Conservation (phyloP, 37 sponge, comb jelly and placozoan genomes). For the Halisarca cf. caerulea region DNA sequence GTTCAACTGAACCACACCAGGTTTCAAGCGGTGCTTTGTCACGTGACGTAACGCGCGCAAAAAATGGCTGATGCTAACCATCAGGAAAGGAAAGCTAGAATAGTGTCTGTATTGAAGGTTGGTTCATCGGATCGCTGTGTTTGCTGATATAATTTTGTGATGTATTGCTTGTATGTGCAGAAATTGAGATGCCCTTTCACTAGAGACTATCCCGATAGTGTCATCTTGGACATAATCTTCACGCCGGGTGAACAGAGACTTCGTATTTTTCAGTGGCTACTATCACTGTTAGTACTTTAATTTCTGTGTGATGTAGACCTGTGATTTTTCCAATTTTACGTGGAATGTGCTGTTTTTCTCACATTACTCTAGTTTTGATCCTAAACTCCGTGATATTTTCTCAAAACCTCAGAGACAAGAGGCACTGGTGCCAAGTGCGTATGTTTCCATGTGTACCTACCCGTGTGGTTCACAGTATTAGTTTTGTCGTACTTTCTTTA, state of each 20-base stretch:
- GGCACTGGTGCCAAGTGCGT: constrained; percentile 9
- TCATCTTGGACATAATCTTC: constrained; percentile 51
- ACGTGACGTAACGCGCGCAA: too few relatives aligned
- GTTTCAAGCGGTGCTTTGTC: too few relatives aligned
- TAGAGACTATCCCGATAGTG: constrained; percentile 44
- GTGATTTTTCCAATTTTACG: neutral
- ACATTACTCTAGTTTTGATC: constrained; percentile 29
- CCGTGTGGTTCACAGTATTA: neutral
- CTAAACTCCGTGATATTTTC: constrained; percentile 23
- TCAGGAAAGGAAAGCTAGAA: too few relatives aligned
- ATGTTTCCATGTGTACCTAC: neutral
- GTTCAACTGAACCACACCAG: too few relatives aligned
- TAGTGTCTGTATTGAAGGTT: too few relatives aligned
- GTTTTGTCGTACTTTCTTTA: constrained; percentile 6
- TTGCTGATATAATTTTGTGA: too few relatives aligned
- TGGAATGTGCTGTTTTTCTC: too few relatives aligned
- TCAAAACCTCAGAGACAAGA: constrained; percentile 1
- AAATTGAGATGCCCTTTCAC: constrained; percentile 66
- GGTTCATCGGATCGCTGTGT: too few relatives aligned
- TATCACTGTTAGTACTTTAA: constrained; percentile 44
- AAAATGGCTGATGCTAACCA: too few relatives aligned
- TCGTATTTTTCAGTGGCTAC: constrained; percentile 65
- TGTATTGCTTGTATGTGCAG: constrained; percentile 27
- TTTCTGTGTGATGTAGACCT: too few relatives aligned
- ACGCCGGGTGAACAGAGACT: constrained; percentile 68